Evolutionary conservation across 2,888 invertebrate genomes (phyloP), one percentile per base, ranked within the genome.

Genomic region (Sympetrum striolatum): DNA sequence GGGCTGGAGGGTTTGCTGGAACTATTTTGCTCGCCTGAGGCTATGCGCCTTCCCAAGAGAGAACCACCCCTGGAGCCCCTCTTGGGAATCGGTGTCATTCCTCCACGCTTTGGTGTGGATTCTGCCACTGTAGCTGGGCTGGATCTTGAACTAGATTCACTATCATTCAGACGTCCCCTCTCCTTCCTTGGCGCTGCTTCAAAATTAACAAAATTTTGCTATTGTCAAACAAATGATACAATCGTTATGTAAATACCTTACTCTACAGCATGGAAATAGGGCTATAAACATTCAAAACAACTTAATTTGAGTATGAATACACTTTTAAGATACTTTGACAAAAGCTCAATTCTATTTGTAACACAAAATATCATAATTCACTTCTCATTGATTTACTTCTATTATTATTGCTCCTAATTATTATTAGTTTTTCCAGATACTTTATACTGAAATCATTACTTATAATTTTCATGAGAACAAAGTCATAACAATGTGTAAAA

Each of bases 101-200:
- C 86, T 10, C 86, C 86, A 60, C 86, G 60, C 60, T 86, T 86
- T 39, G 86, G 86, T 37, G 86, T 86, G 22, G 86, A 58, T n/a
- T 86, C 86, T 12, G 31, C 60, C 37, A 86, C 86, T 22, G 86
- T 37, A 10, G 86, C 35, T 37, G 86, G 86, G 53, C 86, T 86
- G 18, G 64, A 58, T 37, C 86, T 58, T 86, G 86, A 86, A 64
- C 64, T 86, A n/a, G 86, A 86, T 37, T 86, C 86, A 22, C 35
- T 86, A 37, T 86, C 86, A 86, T 86, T 86, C 18, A 60, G n/a
- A 37, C 86, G 86, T 12, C 86, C 86, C n/a, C 86, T 86, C 39
- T 86, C 86, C n/a, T 86, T 86, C 37, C 86, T 86, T 2, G 86
- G 60, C 12, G 15, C 86, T 53, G 53, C 8, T 18, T 15, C 4